Base-by-base conservation (phyloP, 2,113 vertebrate species). In the Hippocampus zosterae region DNA sequence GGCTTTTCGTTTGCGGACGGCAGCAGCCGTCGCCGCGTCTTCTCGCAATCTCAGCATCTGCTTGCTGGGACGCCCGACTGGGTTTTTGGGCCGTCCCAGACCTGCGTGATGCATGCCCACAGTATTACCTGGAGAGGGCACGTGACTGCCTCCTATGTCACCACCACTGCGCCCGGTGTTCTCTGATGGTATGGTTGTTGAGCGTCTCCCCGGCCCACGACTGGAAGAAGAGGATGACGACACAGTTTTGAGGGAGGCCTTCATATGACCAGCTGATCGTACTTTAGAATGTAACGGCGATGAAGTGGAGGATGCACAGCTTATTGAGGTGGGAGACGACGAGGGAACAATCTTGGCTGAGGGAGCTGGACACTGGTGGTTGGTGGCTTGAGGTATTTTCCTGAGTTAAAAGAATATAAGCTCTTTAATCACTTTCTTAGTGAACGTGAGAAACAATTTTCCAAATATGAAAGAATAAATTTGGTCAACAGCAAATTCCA, bases 331-430 rank as follows among this genome's bases (percentile, higher is more conserved):
- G 13, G 88, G 66, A 12, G 83, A 72, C 0, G 81, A 75, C 19
- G 86, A 74, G 2, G 73, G 69, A 57, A 77, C 70, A 67, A 80
- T 73, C 75, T 84, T 89, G 65, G 83, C 66, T 21, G 85, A 77
- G 33, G 87, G 68, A 62, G 83, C 70, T 23, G 85, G 74, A 73
- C 82, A 78, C 15, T 80, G 92, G 79, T 85, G 88, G 78, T 94
- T 94, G 52, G 91, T 84, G 0, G 92, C 94, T 42, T 95, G 94
- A 90, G 95, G 95, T 87, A 97, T 96, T 91, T 94, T 96, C 89
- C 95, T 97, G 89, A 1, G 76, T 52, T 57, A 6, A 44, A 21
- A 70, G 7, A 53, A 62, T 65, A 73, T 0, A 33, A 2, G 25
- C 27, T 33, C n/a, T 60, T 60, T 1, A 63, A 44, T 44, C 5